phyloP scores from a whole-genome alignment of 2,888 invertebrate species.

The Sesamia inferens region DNA sequence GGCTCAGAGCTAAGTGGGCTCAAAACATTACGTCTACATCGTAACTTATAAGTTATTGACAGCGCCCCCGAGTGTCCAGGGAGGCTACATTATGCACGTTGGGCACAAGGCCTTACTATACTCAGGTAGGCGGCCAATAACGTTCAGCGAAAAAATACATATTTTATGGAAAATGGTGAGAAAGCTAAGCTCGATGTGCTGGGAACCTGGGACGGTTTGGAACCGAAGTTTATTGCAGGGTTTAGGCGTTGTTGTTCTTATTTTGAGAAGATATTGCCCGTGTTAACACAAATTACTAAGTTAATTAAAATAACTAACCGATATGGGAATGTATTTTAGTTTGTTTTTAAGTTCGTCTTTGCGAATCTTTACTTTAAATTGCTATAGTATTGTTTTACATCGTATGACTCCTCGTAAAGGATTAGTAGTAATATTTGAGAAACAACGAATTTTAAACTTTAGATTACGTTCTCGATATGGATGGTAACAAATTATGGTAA shows the following conservation, averaged over 20 bases:
- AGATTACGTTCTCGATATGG: background rate
- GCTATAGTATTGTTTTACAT: too few relatives aligned
- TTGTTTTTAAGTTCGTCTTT: too few relatives aligned
- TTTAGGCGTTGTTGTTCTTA: slow-evolving; percentile 2
- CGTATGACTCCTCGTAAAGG: too few relatives aligned
- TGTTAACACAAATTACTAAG: too few relatives aligned
- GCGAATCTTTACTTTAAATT: too few relatives aligned
- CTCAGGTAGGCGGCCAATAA: slow-evolving; percentile 57
- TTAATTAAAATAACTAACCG: too few relatives aligned
- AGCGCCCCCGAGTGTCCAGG: slow-evolving; percentile 52
- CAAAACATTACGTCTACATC: slow-evolving; percentile 22
- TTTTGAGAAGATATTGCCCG: background rate
- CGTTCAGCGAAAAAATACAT: slow-evolving; percentile 57
- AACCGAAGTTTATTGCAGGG: background rate
- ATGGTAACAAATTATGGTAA: background rate
- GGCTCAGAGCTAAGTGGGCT: slow-evolving; percentile 15
- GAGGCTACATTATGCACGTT: slow-evolving; percentile 54
- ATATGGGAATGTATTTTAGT: too few relatives aligned
- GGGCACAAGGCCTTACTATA: slow-evolving; percentile 49
- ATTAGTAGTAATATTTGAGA: too few relatives aligned
- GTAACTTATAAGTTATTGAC: slow-evolving; percentile 56
- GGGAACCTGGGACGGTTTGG: background rate
- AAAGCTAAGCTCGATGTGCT: slow-evolving; percentile 24
- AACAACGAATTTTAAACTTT: too few relatives aligned
- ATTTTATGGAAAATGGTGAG: slow-evolving; percentile 53